Conservation (phyloP, 2,113 vertebrate species). For the Ascaphus truei region DNA sequence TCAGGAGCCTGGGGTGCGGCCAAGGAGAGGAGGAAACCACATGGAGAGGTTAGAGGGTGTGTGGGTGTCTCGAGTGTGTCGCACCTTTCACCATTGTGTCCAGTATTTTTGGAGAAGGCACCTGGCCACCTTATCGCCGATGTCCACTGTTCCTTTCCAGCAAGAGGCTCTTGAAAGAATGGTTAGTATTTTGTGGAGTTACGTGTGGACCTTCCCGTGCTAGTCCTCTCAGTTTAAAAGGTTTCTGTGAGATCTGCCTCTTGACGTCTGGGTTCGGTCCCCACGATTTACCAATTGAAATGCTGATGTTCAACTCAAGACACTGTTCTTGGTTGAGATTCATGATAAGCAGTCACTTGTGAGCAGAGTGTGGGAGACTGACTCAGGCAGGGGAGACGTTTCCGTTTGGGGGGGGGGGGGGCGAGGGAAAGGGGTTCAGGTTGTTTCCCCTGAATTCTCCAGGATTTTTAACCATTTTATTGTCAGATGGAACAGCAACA, state of each 20-base stretch:
- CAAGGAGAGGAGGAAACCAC: no score
- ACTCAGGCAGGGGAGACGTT: no score
- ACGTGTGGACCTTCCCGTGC: neutral
- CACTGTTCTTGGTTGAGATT: neutral
- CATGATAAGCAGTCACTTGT: neutral
- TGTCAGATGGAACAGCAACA: no score
- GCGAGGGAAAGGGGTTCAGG: no score
- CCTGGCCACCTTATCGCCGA: no score
- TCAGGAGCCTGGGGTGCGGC: no score
- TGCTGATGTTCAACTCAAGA: neutral
- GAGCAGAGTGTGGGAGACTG: neutral
- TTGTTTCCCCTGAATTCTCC: no score
- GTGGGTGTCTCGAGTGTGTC: no score
- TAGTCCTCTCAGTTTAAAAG: neutral
- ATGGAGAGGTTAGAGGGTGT: no score
- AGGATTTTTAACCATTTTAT: no score
- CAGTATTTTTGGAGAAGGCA: no score
- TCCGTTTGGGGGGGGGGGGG: neutral
- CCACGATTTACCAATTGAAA: neutral
- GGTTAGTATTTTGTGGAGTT: conserved; percentile 1
- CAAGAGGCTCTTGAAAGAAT: neutral
- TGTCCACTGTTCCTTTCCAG: neutral
- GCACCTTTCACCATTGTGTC: no score
- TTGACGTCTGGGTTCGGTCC: neutral
- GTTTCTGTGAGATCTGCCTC: neutral